These are phyloP conservation scores for Ophiothrix spiculata DNA, from an alignment of 35 echinoderm and acorn worm species.

Conservation along the genomic window DNA sequence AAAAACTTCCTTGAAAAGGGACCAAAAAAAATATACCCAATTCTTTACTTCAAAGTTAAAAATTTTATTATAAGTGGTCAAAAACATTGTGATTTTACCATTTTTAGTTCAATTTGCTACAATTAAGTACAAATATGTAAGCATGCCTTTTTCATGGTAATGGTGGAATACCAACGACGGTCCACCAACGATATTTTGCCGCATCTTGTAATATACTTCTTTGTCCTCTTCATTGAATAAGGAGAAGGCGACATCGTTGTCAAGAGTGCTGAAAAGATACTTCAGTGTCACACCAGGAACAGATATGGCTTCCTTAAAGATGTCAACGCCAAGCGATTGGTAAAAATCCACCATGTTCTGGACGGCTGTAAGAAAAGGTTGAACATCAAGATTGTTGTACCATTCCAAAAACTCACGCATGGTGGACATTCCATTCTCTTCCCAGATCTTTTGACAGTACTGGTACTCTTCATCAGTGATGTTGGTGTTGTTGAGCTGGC, in stretches of 20 bases:
- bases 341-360: slow-evolving; percentile 29
- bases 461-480: slow-evolving; percentile 12
- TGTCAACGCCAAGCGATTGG: neutral
- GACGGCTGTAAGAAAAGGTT: slow-evolving; percentile 25
- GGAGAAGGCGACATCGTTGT: slow-evolving; percentile 12
- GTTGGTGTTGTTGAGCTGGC: neutral
- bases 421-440: slow-evolving; percentile 19
- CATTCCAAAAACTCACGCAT: slow-evolving; percentile 32
- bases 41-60: no score
- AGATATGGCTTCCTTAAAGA: neutral
- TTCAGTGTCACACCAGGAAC: neutral
- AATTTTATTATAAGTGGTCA: no score
- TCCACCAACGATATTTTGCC: slow-evolving; percentile 24
- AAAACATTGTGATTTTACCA: no score
- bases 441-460: slow-evolving; percentile 31
- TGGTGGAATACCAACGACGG: slow-evolving; percentile 33
- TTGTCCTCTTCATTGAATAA: slow-evolving; percentile 11
- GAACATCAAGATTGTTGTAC: slow-evolving; percentile 52
- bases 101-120: no score
- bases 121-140: no score
- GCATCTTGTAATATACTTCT: slow-evolving; percentile 30
- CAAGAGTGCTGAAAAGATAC: neutral
- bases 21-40: no score
- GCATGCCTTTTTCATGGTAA: slow-evolving; percentile 7
- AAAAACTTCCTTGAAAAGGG: no score